These are phyloP conservation scores for Candidula unifasciata DNA, from an alignment of 2,888 invertebrate species.

Conservation along the genomic window DNA sequence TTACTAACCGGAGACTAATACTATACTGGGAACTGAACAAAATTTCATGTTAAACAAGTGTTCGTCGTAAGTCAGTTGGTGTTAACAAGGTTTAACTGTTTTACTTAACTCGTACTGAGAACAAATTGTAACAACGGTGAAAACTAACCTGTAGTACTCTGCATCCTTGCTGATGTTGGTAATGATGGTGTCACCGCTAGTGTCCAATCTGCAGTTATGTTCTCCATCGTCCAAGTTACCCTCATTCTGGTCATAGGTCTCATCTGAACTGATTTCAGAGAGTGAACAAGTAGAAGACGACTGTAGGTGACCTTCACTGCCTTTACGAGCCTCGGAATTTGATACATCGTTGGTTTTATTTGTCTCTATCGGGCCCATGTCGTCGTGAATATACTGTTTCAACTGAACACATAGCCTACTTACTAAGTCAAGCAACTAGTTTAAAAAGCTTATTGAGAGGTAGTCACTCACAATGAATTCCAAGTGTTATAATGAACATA, in stretches of 20 bases:
- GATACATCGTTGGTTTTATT: background rate
- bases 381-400: background rate
- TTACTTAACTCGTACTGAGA: no score
- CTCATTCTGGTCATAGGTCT: background rate
- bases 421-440: background rate
- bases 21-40: no score
- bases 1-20: no score
- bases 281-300: slow-evolving; percentile 5
- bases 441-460: no score
- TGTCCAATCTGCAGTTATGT: background rate
- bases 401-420: background rate
- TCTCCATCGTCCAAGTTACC: background rate
- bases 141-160: slow-evolving; percentile 40
- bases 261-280: slow-evolving; percentile 12
- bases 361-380: slow-evolving; percentile 19
- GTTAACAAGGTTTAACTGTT: no score
- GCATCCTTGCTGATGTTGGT: slow-evolving; percentile 46
- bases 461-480: no score
- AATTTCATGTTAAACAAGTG: no score
- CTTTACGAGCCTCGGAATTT: background rate
- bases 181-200: slow-evolving; percentile 39
- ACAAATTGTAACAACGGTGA: background rate
- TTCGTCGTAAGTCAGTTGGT: no score
- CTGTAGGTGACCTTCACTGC: background rate
- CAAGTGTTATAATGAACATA: no score